phyloP scores from a whole-genome alignment of 2,888 invertebrate genomes.

The Chloroclysta siterata region DNA sequence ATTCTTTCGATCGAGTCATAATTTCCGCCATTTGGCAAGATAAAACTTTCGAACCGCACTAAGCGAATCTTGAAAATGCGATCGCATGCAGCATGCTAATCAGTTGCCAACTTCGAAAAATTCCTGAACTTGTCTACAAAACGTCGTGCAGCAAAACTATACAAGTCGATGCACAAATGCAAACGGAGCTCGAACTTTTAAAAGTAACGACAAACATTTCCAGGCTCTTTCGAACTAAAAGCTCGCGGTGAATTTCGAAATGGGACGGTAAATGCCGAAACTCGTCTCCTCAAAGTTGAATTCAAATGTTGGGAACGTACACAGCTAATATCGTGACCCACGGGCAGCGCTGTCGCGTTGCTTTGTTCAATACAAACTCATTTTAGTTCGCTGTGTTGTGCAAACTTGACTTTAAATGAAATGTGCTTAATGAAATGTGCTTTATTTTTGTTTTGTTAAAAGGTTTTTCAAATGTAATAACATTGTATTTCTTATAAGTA shows the following conservation, averaged over 20 bases:
- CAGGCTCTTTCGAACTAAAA: not conserved
- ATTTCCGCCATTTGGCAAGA: constrained; percentile 6
- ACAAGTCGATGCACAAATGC: constrained; percentile 17
- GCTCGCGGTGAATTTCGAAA: constrained; percentile 9
- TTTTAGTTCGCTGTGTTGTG: not conserved
- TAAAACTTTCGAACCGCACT: constrained; percentile 10
- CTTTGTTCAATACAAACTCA: not conserved
- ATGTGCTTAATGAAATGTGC: not conserved
- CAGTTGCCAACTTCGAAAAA: constrained; percentile 28
- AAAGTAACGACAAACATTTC: constrained; percentile 16
- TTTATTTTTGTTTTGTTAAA: not conserved
- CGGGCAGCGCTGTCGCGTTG: not conserved
- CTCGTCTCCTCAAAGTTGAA: constrained; percentile 4
- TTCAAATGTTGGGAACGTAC: constrained; percentile 1
- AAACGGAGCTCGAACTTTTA: constrained; percentile 16
- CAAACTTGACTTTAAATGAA: not conserved
- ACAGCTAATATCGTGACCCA: not conserved
- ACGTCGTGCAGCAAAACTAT: constrained; percentile 8
- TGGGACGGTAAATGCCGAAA: not conserved
- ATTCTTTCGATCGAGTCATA: not conserved
- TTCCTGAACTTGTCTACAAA: constrained; percentile 21
- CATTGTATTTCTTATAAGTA: too few species aligned
- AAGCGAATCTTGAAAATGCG: constrained; percentile 31
- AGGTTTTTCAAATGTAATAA: too few species aligned
- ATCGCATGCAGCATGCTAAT: constrained; percentile 34